Evolutionary conservation across 2,888 invertebrate genomes (phyloP), one percentile per base, ranked within the genome.

Genomic region (Hydrotaea cyrtoneurina): DNA sequence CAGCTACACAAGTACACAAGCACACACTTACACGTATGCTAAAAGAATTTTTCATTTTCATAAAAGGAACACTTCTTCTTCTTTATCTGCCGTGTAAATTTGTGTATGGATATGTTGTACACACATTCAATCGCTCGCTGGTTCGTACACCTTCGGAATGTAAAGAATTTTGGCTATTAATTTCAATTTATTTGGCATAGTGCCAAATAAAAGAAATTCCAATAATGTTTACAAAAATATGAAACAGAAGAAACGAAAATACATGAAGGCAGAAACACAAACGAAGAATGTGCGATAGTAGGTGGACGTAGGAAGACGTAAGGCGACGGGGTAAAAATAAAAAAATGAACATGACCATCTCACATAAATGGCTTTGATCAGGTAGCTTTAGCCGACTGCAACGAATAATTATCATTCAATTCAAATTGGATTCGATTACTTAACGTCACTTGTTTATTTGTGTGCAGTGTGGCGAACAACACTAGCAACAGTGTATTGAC

Each of bases 101-200:
- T 80, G 69, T 19, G 76, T 59, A 13, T n/a, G 50, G n/a, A 50
- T 43, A 46, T 17, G 69, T n/a, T 21, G 46, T 69, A 46, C 55
- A 55, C 53, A 8, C n/a, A 53, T 26, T 31, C 31, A 46, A n/a
- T 23, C 2, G 50, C 19, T 46, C 19, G 23, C 19, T 7, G 23
- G 10, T 17, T 66, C 23, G 80, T 82, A 69, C 85, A 80, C 83
- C 79, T 82, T 74, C 87, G 86, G 88, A 88, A 88, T 89, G 86
- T 86, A 78, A 88, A 87, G 87, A 87, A 88, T 89, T 62, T 83
- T 85, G 73, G 84, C 87, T 88, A 88, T 88, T 89, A 88, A 88
- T 88, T 87, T 88, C 86, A 83, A 87, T 87, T 86, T 78, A 74
- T 46, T 72, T 80, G 86, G 87, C 87, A 23, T 5, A 21, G 13